phyloP scores from a whole-genome alignment of 2,797 vertebrate species.

The Acanthis flammea region DNA sequence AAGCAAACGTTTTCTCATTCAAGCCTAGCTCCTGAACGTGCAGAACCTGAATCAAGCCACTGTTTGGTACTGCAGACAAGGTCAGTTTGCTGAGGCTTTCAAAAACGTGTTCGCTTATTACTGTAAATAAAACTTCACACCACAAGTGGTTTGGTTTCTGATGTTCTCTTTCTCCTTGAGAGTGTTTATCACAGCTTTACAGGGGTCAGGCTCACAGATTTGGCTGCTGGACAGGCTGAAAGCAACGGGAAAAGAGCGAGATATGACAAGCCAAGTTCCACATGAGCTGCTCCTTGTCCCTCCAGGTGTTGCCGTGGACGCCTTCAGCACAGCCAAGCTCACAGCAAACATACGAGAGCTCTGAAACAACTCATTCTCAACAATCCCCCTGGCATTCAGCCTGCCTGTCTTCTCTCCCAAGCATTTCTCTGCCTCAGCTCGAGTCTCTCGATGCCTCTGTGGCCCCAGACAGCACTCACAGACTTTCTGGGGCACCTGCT shows the following conservation, averaged over 20 bases:
- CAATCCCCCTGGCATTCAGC: not conserved
- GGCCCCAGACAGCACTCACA: not conserved
- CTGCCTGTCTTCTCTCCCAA: not conserved
- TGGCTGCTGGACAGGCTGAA: not conserved
- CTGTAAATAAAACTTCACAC: not conserved
- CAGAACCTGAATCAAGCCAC: not conserved
- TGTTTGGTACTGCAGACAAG: not conserved
- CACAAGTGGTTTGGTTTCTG: not conserved
- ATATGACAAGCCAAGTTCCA: not conserved
- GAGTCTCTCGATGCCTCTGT: not conserved
- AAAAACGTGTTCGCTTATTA: not conserved
- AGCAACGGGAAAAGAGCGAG: not conserved
- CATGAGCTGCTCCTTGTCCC: not conserved
- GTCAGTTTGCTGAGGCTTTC: not conserved
- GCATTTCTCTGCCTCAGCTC: not conserved
- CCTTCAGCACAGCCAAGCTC: not conserved
- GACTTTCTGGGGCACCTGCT: not conserved
- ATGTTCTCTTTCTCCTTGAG: not conserved
- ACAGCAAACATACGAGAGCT: not conserved
- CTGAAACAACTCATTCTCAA: not conserved
- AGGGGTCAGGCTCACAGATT: not conserved
- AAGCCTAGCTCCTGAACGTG: not conserved
- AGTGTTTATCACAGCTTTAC: not conserved
- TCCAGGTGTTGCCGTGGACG: not conserved
- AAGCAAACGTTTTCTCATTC: not conserved